Conservation (phyloP, 2,113 vertebrate species). For the Cygnus atratus region DNA sequence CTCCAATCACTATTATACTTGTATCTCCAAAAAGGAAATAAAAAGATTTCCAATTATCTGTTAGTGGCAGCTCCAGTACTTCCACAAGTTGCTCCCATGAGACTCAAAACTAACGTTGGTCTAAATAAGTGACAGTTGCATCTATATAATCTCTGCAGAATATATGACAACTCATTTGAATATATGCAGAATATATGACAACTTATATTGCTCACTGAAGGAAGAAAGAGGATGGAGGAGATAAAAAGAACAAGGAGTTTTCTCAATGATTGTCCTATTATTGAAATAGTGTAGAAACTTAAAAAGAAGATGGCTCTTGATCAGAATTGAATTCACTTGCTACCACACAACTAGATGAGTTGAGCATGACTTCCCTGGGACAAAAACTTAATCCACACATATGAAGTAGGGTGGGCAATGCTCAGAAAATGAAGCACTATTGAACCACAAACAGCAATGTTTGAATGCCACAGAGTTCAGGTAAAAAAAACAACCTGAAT, state of each 20-base stretch:
- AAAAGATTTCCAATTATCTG: conserved; percentile 53
- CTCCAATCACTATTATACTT: neutral
- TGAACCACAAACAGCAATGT: neutral
- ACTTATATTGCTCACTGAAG: neutral
- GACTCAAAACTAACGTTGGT: conserved; percentile 11
- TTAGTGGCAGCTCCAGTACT: conserved; percentile 12
- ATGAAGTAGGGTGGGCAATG: neutral
- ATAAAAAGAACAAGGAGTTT: neutral
- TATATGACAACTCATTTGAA: neutral
- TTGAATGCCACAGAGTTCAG: neutral
- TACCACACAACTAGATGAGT: neutral
- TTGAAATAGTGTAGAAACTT: neutral
- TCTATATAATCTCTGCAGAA: neutral
- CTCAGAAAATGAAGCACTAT: neutral
- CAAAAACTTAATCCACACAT: neutral
- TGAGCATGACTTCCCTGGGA: neutral
- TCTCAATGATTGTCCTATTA: neutral
- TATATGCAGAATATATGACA: neutral
- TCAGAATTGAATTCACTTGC: neutral
- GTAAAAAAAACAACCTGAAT: neutral
- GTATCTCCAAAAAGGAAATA: neutral
- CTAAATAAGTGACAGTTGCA: neutral
- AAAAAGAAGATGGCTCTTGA: neutral
- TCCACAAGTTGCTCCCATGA: conserved; percentile 8
- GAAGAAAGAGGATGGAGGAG: neutral